Evolutionary conservation across 2,888 invertebrate species (phyloP).

Genomic region (Pachydiplax longipennis): DNA sequence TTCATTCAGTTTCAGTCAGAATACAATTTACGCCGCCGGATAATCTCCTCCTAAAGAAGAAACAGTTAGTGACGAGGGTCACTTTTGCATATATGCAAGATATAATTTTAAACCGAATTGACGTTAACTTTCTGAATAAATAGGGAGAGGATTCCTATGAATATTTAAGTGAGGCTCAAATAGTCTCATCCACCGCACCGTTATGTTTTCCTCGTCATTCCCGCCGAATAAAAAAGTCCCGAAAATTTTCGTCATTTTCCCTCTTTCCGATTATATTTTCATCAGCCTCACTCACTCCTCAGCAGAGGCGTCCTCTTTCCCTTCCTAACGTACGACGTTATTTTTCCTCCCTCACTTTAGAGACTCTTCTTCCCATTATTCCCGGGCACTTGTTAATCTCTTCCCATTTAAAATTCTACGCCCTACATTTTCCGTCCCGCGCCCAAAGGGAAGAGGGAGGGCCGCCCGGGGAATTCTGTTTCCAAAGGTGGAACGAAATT

Average conservation of each 20-base stretch:
- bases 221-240: too few species aligned
- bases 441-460: neutral
- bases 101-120: neutral
- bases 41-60: too few species aligned
- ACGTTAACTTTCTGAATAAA: neutral
- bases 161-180: neutral
- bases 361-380: neutral
- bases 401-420: neutral
- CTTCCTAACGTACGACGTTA: neutral
- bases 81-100: too few species aligned
- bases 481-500: neutral
- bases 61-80: too few species aligned
- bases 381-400: neutral
- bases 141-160: neutral
- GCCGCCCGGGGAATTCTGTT: neutral
- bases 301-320: neutral
- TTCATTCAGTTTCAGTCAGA: too few species aligned
- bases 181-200: neutral
- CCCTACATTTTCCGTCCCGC: neutral
- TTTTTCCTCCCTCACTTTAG: neutral
- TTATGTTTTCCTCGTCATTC: neutral
- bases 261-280: neutral
- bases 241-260: neutral
- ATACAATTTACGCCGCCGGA: too few species aligned
- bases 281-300: neutral